phyloP scores from a whole-genome alignment of 1,140 invertebrate species.

The Anagrus nilaparvatae region DNA sequence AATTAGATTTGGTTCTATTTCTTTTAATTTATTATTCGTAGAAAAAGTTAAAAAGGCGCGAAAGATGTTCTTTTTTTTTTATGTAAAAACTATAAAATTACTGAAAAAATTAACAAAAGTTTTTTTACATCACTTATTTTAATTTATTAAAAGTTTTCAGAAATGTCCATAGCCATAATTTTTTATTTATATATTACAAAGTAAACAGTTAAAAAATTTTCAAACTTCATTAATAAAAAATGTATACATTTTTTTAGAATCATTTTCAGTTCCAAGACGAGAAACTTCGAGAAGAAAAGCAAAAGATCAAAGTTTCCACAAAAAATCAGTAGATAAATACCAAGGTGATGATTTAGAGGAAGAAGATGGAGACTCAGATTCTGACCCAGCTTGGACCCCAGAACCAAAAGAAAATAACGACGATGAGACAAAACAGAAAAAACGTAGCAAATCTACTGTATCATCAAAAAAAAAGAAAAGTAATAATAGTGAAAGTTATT shows the following conservation, averaged over 20 bases:
- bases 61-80: too few relatives aligned
- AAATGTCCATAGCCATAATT: too few relatives aligned
- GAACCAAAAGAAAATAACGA: conserved; percentile 41
- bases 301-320: conserved; percentile 47
- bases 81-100: too few relatives aligned
- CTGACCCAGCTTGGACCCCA: conserved; percentile 64
- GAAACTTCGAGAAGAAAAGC: conserved; percentile 55
- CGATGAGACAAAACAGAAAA: conserved; percentile 35
- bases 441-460: conserved; percentile 32
- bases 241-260: conserved; percentile 4
- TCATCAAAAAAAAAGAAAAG: conserved; percentile 24
- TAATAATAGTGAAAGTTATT: not conserved
- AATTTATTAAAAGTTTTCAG: too few relatives aligned
- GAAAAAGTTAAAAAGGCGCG: too few relatives aligned
- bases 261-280: conserved; percentile 44
- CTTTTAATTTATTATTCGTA: too few relatives aligned
- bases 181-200: too few relatives aligned
- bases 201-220: too few relatives aligned
- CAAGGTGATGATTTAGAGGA: conserved; percentile 37
- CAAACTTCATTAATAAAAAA: not conserved
- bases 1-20: too few relatives aligned
- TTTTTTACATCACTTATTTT: too few relatives aligned
- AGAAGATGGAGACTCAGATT: conserved; percentile 51
- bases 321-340: conserved; percentile 34
- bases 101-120: too few relatives aligned